phyloP scores from a whole-genome alignment of 2,888 invertebrate species.

The Pegoplata infirma region DNA sequence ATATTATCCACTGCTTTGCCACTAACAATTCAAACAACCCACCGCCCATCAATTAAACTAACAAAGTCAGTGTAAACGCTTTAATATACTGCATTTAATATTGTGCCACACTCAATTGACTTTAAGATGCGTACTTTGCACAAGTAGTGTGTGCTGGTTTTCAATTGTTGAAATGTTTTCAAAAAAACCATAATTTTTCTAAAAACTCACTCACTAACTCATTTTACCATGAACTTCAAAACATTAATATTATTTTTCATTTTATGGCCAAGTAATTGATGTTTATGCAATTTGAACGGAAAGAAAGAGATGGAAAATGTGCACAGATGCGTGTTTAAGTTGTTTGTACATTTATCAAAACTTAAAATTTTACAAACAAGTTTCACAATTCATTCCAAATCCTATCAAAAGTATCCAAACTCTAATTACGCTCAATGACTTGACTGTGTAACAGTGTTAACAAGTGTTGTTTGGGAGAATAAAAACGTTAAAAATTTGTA shows the following conservation, averaged over 20 bases:
- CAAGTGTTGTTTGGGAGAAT: no score
- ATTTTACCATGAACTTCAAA: slow-evolving; percentile 15
- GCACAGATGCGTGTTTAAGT: slow-evolving; percentile 12
- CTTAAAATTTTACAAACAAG: not conserved
- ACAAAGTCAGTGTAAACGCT: not conserved
- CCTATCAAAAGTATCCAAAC: slow-evolving; percentile 1
- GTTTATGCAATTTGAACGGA: not conserved
- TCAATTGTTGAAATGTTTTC: not conserved
- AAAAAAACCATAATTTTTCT: not conserved
- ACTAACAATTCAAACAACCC: no score
- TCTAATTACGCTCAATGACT: slow-evolving; percentile 30
- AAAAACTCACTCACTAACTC: no score
- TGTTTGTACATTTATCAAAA: slow-evolving; percentile 4
- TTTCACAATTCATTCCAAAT: slow-evolving; percentile 9
- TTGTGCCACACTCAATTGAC: slow-evolving; percentile 5
- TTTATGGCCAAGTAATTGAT: not conserved
- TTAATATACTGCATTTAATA: not conserved
- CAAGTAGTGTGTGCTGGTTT: not conserved
- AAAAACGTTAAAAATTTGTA: no score
- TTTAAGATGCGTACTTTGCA: slow-evolving; percentile 1
- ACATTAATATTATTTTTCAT: not conserved
- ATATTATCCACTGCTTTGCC: no score
- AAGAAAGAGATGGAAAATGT: not conserved
- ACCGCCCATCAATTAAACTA: no score
- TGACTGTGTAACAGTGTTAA: not conserved